phyloP scores from a whole-genome alignment of 2,797 vertebrate species.

The Coracias cyanogaster region DNA sequence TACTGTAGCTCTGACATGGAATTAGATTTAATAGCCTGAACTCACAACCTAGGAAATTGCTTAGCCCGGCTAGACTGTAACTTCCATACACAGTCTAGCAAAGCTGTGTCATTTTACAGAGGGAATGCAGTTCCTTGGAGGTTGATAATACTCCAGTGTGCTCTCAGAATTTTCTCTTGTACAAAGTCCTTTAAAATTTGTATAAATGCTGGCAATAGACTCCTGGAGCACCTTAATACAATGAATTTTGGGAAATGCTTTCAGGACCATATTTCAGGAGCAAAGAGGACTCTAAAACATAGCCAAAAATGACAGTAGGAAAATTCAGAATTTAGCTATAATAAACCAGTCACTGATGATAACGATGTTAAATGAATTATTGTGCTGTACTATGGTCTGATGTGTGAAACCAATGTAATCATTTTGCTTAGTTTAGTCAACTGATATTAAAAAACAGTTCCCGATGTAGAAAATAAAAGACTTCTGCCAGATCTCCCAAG shows the following conservation, averaged over 20 bases:
- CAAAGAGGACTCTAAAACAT: not conserved
- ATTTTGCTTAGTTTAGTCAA: not conserved
- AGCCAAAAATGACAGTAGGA: not conserved
- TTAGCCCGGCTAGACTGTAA: not conserved
- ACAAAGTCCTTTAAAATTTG: not conserved
- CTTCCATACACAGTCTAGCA: not conserved
- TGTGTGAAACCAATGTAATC: not conserved
- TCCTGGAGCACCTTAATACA: not conserved
- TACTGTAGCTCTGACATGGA: not conserved
- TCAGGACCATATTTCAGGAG: not conserved
- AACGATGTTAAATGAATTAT: not conserved
- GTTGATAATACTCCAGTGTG: not conserved
- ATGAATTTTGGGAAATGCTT: not conserved
- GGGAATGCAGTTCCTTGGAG: not conserved
- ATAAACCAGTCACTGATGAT: not conserved
- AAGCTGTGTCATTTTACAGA: not conserved
- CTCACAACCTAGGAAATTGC: not conserved
- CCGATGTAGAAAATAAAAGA: not conserved
- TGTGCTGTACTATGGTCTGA: not conserved
- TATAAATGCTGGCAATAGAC: not conserved
- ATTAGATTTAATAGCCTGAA: not conserved
- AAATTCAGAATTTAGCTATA: not conserved
- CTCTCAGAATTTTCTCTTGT: not conserved
- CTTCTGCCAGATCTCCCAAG: not conserved
- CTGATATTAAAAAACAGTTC: not conserved